Evolutionary conservation across 2,888 invertebrate genomes (phyloP), one percentile per base, ranked within the genome.

Genomic region (Mayetiola destructor): DNA sequence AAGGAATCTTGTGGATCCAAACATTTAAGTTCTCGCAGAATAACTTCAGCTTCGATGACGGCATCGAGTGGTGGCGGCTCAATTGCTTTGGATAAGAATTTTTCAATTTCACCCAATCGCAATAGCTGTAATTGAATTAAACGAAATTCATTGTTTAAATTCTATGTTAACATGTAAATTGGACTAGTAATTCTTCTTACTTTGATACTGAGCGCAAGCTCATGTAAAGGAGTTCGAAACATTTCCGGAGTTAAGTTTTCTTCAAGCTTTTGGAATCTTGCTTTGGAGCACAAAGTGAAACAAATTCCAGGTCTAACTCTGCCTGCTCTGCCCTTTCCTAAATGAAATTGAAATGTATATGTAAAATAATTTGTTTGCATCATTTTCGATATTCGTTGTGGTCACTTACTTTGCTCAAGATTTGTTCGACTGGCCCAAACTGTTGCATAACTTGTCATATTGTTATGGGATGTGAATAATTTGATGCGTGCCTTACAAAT

Each of bases 401-500:
- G 4, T 10, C 20, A 59, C 59, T 71, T 70, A 40, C 73, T 67
- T 76, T 99, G 99, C 69, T 94, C 92, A 59, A 97, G 73, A 73
- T 96, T 97, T 0, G 95, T 93, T 69, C 81, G 82, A 60, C 93
- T 92, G 0, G 95, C 95, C 91, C 91, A 92, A 1, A 89, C 94
- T 0, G 96, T 96, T 0, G 95, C 95, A 68, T 96, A 97, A 66
- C 94, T 94, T 0, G 96, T 96, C 86, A 99, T 90, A 71, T 99
- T 97, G 72, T 97, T 99, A 71, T 96, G 95, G 0, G 95, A 92
- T 0, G 96, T 96, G 68, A 96, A 97, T 67, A 96, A 77, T 69
- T 97, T 96, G 82, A 96, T 91, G 70, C 96, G 94, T 0, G 93
- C 89, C 72, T 96, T 95, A 75, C 97, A 95, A 42, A 89, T 88